Conservation (phyloP, 2,888 invertebrate genomes). For the Callimorpha dominula region DNA sequence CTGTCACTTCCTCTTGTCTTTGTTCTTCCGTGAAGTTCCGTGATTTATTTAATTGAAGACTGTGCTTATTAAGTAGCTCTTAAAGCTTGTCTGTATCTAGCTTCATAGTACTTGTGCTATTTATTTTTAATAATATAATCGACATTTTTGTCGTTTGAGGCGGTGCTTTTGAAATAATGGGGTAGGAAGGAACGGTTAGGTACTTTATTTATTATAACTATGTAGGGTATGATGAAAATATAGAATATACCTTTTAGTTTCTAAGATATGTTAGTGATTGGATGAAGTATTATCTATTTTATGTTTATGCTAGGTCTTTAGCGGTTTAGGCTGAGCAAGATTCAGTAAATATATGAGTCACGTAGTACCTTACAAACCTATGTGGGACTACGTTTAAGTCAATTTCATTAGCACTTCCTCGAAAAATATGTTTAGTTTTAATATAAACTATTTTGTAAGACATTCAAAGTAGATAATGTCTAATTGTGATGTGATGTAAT, state of each 20-base stretch:
- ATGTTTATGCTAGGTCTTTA: slow-evolving; percentile 11
- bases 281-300: slow-evolving; percentile 20
- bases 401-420: slow-evolving; percentile 79
- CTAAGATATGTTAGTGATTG: slow-evolving; percentile 8
- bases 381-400: slow-evolving; percentile 11
- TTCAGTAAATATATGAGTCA: slow-evolving; percentile 15
- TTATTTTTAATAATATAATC: slow-evolving; percentile 55
- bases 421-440: slow-evolving; percentile 52
- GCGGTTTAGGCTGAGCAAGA: slow-evolving; percentile 7
- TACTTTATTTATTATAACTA: slow-evolving; percentile 5
- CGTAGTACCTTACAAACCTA: slow-evolving; percentile 22
- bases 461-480: slow-evolving; percentile 38
- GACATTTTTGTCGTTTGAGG: slow-evolving; percentile 69
- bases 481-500: slow-evolving; percentile 50
- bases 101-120: slow-evolving; percentile 55
- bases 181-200: slow-evolving; percentile 2
- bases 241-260: slow-evolving; percentile 2
- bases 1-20: background rate
- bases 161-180: slow-evolving; percentile 70
- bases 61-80: slow-evolving; percentile 56
- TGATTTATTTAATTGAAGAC: slow-evolving; percentile 44
- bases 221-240: background rate
- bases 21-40: slow-evolving; percentile 13
- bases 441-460: slow-evolving; percentile 21
- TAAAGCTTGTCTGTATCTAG: slow-evolving; percentile 56